A percentile compares a stretch with the other conserved stretches of the same genome.
phyloP scores from a whole-genome alignment of 2,113 vertebrate genomes.

The Pyrgilauda ruficollis region DNA sequence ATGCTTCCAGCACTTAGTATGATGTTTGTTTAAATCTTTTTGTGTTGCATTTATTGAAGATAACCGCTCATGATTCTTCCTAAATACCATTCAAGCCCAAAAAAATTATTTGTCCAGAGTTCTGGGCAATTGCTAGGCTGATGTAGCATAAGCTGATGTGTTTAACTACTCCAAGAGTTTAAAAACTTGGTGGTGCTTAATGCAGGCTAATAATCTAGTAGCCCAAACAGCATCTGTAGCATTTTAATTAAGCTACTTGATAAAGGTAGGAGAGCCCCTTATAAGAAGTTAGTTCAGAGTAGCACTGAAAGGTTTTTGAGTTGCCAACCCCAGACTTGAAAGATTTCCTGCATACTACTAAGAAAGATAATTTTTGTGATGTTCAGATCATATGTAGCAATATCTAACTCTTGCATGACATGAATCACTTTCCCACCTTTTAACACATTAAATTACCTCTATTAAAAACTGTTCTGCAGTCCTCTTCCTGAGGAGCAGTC shows the following conservation, averaged over 20 bases:
- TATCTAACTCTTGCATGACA: neutral
- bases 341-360: neutral
- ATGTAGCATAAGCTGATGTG: neutral
- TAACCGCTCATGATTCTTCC: neutral
- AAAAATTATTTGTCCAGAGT: neutral
- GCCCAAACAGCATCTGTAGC: neutral
- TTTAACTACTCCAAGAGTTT: neutral
- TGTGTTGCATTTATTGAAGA: neutral
- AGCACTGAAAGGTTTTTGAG: neutral
- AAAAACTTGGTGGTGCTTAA: neutral
- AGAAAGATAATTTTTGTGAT: neutral
- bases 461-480: neutral
- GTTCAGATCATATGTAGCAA: neutral
- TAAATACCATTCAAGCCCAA: neutral
- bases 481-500: fast-evolving
- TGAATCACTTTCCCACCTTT: neutral
- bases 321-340: neutral
- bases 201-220: neutral
- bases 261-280: neutral
- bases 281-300: neutral
- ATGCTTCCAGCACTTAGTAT: neutral
- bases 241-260: neutral
- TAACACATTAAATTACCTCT: conserved; percentile 30
- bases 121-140: neutral
- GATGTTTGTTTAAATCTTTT: neutral